Evolutionary conservation across 2,888 invertebrate species (phyloP).

Genomic region (Ichneumoninae sp.): DNA sequence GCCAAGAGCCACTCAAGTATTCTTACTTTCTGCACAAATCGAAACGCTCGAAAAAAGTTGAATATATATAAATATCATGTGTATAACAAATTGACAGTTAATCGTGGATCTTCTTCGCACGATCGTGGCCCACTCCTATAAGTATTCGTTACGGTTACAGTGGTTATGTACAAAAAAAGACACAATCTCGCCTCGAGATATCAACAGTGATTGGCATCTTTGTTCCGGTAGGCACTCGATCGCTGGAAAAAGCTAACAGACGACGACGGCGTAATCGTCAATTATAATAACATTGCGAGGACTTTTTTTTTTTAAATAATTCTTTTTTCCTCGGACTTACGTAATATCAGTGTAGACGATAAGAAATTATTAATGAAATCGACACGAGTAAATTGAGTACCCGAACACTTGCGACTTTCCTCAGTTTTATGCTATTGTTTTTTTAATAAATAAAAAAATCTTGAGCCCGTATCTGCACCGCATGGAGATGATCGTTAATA

Average conservation of each 20-base stretch:
- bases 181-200: neutral
- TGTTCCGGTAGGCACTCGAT: slow-evolving; percentile 15
- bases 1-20: slow-evolving; percentile 56
- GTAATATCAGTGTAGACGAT: neutral
- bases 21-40: slow-evolving; percentile 84
- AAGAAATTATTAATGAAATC: slow-evolving; percentile 1
- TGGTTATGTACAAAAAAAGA: slow-evolving; percentile 26
- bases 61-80: slow-evolving; percentile 68
- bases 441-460: neutral
- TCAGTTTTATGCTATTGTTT: neutral
- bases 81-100: slow-evolving; percentile 6
- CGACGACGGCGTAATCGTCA: slow-evolving; percentile 34
- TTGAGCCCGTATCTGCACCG: slow-evolving; percentile 14
- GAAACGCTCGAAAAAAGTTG: slow-evolving; percentile 80
- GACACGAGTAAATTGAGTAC: neutral
- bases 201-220: slow-evolving; percentile 24
- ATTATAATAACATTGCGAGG: slow-evolving; percentile 5
- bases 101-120: slow-evolving; percentile 60
- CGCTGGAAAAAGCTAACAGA: slow-evolving; percentile 43
- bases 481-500: slow-evolving; percentile 19
- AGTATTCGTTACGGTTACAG: slow-evolving; percentile 51
- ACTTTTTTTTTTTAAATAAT: neutral
- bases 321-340: neutral
- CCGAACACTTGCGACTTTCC: neutral
- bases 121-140: slow-evolving; percentile 58